These are phyloP conservation scores for Hymenopus coronatus DNA, from an alignment of 2,888 invertebrate species.

Conservation along the genomic window DNA sequence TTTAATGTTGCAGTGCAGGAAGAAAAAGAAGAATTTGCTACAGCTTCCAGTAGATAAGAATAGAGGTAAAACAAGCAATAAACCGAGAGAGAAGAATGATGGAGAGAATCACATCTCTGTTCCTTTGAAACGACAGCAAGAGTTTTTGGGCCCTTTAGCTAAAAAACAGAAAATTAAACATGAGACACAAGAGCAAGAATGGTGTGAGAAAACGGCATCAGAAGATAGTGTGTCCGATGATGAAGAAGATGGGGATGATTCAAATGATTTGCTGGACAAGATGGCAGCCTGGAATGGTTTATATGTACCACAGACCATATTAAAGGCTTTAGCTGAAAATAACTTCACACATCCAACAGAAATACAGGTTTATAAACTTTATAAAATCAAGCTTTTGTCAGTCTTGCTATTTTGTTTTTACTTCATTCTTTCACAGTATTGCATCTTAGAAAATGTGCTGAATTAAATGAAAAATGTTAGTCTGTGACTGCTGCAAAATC, in stretches of 20 bases:
- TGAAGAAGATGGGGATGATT: background rate
- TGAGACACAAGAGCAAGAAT: constrained; percentile 32
- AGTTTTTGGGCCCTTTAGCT: constrained; percentile 42
- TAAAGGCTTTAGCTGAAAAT: constrained; percentile 71
- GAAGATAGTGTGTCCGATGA: constrained; percentile 28
- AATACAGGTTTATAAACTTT: constrained; percentile 63
- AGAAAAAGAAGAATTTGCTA: constrained; percentile 44
- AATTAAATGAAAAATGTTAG: too few relatives aligned
- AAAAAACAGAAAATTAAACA: constrained; percentile 44
- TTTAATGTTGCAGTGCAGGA: constrained; percentile 36
- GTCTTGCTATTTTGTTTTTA: too few relatives aligned
- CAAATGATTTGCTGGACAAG: constrained; percentile 47
- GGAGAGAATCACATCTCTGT: background rate
- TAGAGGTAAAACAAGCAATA: background rate
- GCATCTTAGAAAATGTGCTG: too few relatives aligned
- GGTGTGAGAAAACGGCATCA: constrained; percentile 16
- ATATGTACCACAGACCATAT: constrained; percentile 65
- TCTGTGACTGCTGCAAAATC: too few relatives aligned
- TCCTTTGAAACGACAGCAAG: background rate
- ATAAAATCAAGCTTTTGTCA: background rate
- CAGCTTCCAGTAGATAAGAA: background rate
- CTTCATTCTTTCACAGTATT: too few relatives aligned
- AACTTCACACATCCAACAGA: constrained; percentile 81
- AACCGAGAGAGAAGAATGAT: background rate
- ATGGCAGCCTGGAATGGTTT: constrained; percentile 64